Conservation (phyloP, 2,888 invertebrate genomes). For the Aspidiotus destructor region DNA sequence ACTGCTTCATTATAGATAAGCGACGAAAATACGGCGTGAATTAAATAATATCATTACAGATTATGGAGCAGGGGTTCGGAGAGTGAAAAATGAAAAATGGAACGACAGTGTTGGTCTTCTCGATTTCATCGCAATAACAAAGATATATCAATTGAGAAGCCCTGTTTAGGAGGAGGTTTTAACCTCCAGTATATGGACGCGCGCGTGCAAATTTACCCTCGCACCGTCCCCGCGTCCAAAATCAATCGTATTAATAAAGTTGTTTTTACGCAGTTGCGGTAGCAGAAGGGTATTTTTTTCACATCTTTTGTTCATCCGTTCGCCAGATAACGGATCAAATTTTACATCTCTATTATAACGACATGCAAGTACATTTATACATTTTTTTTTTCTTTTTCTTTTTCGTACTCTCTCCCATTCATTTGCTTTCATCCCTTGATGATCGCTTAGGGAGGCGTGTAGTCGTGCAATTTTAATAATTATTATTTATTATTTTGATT, state of each 20-base stretch:
- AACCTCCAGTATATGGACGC: background rate
- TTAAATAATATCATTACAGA: conserved; percentile 17
- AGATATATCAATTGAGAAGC: conserved; percentile 1
- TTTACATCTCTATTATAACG: conserved; percentile 29
- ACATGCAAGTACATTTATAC: background rate
- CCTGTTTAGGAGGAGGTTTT: conserved; percentile 3
- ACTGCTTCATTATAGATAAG: conserved; percentile 19
- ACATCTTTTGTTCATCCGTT: conserved; percentile 21
- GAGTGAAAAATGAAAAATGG: too few species aligned
- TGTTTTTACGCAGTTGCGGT: conserved; percentile 31
- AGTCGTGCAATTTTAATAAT: conserved; percentile 24
- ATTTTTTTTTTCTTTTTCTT: too few species aligned
- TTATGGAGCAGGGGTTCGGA: conserved; percentile 8
- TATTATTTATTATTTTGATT: conserved; percentile 28
- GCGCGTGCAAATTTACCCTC: conserved; percentile 13
- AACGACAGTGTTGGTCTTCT: too few species aligned
- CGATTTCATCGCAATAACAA: background rate
- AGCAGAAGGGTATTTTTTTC: conserved; percentile 29
- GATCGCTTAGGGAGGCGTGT: conserved; percentile 17
- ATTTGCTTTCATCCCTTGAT: conserved; percentile 15
- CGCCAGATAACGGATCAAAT: conserved; percentile 29
- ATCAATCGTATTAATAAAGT: conserved; percentile 32
- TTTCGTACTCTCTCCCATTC: too few species aligned
- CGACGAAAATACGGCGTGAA: conserved; percentile 16
- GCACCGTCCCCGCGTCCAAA: conserved; percentile 10